Percentiles rank a stretch among this genome's conserved stretches.
These are phyloP conservation scores for Drosophila barbarae DNA, from an alignment of 2,888 invertebrate genomes.

Conservation along the genomic window DNA sequence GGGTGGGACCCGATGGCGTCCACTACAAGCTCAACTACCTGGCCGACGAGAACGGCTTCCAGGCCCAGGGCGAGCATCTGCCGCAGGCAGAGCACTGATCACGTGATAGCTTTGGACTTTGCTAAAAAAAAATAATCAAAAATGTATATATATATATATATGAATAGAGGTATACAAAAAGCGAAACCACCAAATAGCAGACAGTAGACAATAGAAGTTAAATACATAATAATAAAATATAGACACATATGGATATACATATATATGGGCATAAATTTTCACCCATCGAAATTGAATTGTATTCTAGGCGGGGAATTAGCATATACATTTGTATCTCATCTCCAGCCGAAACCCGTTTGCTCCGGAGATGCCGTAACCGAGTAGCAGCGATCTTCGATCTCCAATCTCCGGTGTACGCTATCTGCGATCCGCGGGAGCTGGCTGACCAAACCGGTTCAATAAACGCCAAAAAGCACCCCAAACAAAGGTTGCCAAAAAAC, in stretches of 20 bases:
- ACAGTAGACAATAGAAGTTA: conserved; percentile 29
- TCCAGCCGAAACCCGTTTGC: conserved; percentile 33
- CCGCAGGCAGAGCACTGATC: conserved; percentile 50
- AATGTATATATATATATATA: neutral
- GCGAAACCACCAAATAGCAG: conserved; percentile 31
- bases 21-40: conserved; percentile 81
- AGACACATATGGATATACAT: conserved; percentile 3
- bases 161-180: conserved; percentile 5
- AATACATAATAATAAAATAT: conserved; percentile 25
- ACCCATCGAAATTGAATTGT: conserved; percentile 42
- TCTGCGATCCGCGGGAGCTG: conserved; percentile 23
- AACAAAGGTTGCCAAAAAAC: conserved; percentile 39
- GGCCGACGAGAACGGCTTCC: conserved; percentile 74
- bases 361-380: conserved; percentile 38
- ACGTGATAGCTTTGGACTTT: conserved; percentile 47
- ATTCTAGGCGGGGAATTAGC: conserved; percentile 60
- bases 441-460: conserved; percentile 44
- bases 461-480: conserved; percentile 36
- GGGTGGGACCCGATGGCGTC: conserved; percentile 82
- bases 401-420: conserved; percentile 1
- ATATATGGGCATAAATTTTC: conserved; percentile 48
- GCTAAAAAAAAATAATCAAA: conserved; percentile 5
- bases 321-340: conserved; percentile 44
- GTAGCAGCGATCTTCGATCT: conserved; percentile 26
- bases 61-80: conserved; percentile 72